Evolutionary conservation across 2,113 vertebrate genomes (phyloP).

Genomic region (Mastomys coucha): DNA sequence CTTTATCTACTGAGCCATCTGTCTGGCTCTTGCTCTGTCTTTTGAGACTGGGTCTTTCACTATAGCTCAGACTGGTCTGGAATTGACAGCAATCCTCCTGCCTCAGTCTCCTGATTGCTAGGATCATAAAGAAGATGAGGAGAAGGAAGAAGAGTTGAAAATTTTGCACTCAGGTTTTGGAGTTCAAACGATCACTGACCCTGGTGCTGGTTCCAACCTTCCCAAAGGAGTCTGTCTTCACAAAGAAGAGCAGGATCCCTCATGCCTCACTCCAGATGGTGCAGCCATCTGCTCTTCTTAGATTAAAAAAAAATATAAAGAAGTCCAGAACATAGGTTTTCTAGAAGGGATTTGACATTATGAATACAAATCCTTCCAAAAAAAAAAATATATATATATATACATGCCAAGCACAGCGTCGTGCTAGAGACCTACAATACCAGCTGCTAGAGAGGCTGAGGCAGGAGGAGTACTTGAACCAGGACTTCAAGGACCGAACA

Average conservation of each 20-base stretch:
- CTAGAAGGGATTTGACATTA: neutral
- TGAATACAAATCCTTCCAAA: neutral
- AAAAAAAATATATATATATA: neutral
- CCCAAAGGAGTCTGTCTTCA: neutral
- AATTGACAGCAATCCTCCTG: neutral
- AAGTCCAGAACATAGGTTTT: neutral
- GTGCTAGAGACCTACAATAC: neutral
- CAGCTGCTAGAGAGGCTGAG: neutral
- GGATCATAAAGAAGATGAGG: neutral
- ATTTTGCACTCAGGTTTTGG: neutral
- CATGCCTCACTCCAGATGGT: neutral
- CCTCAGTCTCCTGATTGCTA: neutral
- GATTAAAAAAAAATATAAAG: constrained; percentile 30
- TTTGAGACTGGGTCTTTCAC: neutral
- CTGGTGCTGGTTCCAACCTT: neutral
- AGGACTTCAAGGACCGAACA: neutral
- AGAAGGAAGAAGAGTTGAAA: neutral
- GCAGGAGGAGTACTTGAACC: neutral
- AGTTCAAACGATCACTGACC: neutral
- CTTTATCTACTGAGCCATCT: neutral
- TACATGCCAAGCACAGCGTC: neutral
- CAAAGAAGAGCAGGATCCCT: neutral
- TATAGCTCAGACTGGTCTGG: neutral
- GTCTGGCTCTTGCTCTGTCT: neutral
- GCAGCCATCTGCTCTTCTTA: constrained; percentile 36